Evolutionary conservation across 2,113 vertebrate species (phyloP), one percentile per base, ranked within the genome.

Genomic region (Struthidea cinerea): DNA sequence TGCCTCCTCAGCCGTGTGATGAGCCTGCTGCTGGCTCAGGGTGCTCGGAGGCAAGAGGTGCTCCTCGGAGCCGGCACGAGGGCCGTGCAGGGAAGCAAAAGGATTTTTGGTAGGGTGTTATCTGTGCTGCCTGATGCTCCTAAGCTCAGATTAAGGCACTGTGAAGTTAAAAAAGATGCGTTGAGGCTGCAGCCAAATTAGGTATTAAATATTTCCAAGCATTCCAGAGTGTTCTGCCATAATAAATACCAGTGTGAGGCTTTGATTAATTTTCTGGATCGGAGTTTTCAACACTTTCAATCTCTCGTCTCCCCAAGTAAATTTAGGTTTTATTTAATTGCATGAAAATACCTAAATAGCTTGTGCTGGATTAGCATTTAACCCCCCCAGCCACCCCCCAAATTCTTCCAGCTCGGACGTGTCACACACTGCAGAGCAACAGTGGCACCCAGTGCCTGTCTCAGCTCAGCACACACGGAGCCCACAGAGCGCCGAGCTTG

Each of bases 401-500:
- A 30, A 49, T 60, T 41, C 55, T 68, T 65, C 33, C 50, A 35
- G 68, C 65, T 80, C 7, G 28, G 86, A 81, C 84, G 64, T 82
- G 94, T 70, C 91, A 83, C 35, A 2, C 65, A 5, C 65, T 93
- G 57, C 60, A 94, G 97, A 97, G 97, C 96, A 95, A 96, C 73
- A 96, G 97, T 94, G 94, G 92, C 97, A 94, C 95, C 96, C 93
- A 96, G 95, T 97, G 95, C 69, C 96, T 85, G 76, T 18, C 20
- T 23, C 7, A 65, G 86, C 82, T 96, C 55, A 92, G 94, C 90
- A 84, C 90, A 95, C 85, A 95, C 19, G 14, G 32, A 42, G 44
- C 71, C 53, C 20, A 15, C 13, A 59, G 33, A 16, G 24, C 1
- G 1, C 15, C 23, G 7, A 47, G 42, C 13, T 19, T 4, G 24